Conservation (phyloP, 2,888 invertebrate species). For the Hetaerina titia region DNA sequence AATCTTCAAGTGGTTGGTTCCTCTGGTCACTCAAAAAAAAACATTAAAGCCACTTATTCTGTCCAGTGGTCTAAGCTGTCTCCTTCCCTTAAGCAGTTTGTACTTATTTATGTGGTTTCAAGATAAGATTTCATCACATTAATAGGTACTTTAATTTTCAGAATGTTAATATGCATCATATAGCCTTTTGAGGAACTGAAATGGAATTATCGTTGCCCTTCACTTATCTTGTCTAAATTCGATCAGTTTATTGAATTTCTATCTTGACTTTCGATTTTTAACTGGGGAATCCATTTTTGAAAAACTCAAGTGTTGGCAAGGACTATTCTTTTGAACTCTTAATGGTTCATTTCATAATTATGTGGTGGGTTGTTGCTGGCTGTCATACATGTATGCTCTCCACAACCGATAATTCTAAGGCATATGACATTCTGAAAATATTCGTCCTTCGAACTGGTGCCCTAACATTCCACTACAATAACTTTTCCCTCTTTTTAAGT, state of each 20-base stretch:
- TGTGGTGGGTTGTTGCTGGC: neutral
- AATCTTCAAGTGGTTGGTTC: constrained; percentile 44
- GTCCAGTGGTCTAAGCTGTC: constrained; percentile 22
- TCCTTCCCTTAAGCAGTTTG: neutral
- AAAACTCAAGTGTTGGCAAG: neutral
- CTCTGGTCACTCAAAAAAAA: constrained; percentile 10
- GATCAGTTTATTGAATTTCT: neutral
- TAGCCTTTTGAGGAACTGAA: neutral
- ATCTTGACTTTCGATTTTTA: neutral
- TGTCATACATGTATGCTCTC: neutral
- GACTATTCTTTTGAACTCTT: neutral
- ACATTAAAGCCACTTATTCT: neutral
- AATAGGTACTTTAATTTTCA: neutral
- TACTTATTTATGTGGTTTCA: neutral
- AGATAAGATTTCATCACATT: neutral
- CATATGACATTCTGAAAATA: neutral
- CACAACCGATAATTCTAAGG: neutral
- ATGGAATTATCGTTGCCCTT: neutral
- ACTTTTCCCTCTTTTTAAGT: neutral
- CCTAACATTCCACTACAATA: neutral
- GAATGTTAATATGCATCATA: neutral
- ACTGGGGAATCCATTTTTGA: neutral
- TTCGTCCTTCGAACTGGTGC: neutral
- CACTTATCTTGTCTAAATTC: too few relatives aligned
- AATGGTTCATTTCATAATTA: neutral